These are phyloP conservation scores for Anoncus sp. DNA, from an alignment of 2,888 invertebrate genomes.

Conservation along the genomic window DNA sequence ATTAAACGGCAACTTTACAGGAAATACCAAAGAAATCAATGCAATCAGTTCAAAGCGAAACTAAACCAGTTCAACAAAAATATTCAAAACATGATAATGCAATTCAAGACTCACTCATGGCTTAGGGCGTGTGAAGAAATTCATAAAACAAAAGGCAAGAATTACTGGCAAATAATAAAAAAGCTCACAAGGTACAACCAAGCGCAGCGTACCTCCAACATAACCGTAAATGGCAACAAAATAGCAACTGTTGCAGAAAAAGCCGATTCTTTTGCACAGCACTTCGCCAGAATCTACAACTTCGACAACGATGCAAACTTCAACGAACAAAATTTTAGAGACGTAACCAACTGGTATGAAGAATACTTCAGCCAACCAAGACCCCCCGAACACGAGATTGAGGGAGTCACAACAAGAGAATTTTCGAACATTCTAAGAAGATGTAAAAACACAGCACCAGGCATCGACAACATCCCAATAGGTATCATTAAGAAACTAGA, in stretches of 20 bases:
- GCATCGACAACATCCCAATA: conserved; percentile 23
- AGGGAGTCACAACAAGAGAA: background rate
- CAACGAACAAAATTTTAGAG: background rate
- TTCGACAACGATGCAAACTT: background rate
- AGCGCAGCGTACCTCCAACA: background rate
- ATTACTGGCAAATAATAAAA: conserved; percentile 54
- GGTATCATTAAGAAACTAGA: conserved; percentile 9
- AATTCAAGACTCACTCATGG: conserved; percentile 42
- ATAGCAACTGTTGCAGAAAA: conserved; percentile 11
- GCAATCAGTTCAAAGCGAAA: conserved; percentile 4
- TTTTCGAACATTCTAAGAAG: conserved; percentile 1
- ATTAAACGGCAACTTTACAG: conserved; percentile 15
- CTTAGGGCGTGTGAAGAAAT: conserved; percentile 48
- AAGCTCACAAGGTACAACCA: conserved; percentile 34
- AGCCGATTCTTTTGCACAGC: conserved; percentile 23
- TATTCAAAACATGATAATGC: conserved; percentile 32
- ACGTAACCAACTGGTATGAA: conserved; percentile 20
- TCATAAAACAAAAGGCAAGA: conserved; percentile 18
- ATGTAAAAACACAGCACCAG: conserved; percentile 43
- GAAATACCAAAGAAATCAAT: conserved; percentile 9
- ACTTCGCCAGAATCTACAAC: conserved; percentile 9
- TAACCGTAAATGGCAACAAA: conserved; percentile 14
- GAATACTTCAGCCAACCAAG: background rate
- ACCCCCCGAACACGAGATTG: background rate
- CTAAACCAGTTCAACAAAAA: conserved; percentile 35